A percentile compares a stretch with the other conserved stretches of the same genome.
Conservation (phyloP, 2,797 vertebrate genomes). For the Spinibarbus caldwelli region DNA sequence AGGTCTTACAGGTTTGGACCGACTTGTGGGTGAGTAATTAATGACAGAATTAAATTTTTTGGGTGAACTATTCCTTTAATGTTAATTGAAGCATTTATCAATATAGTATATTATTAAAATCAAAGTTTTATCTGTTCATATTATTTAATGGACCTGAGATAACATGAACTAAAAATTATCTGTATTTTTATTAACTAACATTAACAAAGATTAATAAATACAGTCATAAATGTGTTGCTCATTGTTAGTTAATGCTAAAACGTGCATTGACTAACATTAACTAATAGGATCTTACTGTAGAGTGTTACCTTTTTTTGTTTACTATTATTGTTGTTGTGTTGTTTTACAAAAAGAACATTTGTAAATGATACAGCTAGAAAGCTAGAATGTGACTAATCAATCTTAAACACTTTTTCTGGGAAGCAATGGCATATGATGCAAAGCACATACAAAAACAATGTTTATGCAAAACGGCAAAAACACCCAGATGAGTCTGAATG, state of each 20-base stretch:
- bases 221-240: background rate
- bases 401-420: background rate
- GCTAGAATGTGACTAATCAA: background rate
- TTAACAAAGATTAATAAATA: background rate
- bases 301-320: background rate
- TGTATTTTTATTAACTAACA: background rate
- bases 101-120: background rate
- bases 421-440: background rate
- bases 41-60: background rate
- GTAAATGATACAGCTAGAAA: background rate
- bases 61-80: background rate
- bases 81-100: too few relatives aligned
- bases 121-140: background rate
- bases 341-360: background rate
- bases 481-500: background rate
- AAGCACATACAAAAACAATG: background rate
- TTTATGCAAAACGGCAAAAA: constrained; percentile 13
- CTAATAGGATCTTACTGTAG: too few relatives aligned
- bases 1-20: too few relatives aligned
- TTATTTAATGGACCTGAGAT: background rate
- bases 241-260: too few relatives aligned
- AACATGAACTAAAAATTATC: too few relatives aligned
- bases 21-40: background rate
- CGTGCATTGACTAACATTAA: too few relatives aligned
- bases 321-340: too few relatives aligned